Evolutionary conservation across 2,113 vertebrate species (phyloP), one percentile per base, ranked within the genome.

Genomic region (Leuciscus idus): DNA sequence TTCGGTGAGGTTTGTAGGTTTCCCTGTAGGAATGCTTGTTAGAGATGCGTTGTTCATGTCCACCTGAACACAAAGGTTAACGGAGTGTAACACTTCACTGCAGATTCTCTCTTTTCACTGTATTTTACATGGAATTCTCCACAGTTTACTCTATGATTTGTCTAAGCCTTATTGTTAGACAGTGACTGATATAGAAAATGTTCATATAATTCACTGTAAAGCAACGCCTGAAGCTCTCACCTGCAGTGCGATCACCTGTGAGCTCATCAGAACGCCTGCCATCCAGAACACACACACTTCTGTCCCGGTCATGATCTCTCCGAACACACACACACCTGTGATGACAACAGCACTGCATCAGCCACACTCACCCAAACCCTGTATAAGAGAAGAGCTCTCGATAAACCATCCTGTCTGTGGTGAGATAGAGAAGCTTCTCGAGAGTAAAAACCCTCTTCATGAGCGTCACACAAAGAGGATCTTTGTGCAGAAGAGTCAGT

Each of bases 11-110:
- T 92, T 91, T 87, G 68, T 43, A 61, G 73, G 70, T 21, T 93
- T 21, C 2, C 72, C 76, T 9, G 0, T 1, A 55, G 96, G 93
- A 66, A 98, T 94, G 9, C 83, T 89, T 84, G 55, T 48, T 66
- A 96, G 91, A 43, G 83, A 87, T 66, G 89, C 89, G 92, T 83
- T 78, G 62, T 73, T 92, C 3, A 77, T 36, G 74, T 91, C 83
- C 48, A 43, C 87, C 89, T 88, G 52, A 52, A 85, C 77, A 81
- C n/a, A 80, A 7, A 15, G 17, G 33, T 68, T 9, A 39, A 39
- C 33, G 33, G 28, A 33, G 28, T 19, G 12, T 17, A 66, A 64
- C 4, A 6, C 26, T 9, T 48, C 15, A 61, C 59, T n/a, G 23
- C 8, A 26, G 61, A 28, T 62, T 26, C 9, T 61, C 23, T 11